Evolutionary conservation across 2,797 vertebrate genomes (phyloP).

Genomic region (Thalassophryne amazonica): DNA sequence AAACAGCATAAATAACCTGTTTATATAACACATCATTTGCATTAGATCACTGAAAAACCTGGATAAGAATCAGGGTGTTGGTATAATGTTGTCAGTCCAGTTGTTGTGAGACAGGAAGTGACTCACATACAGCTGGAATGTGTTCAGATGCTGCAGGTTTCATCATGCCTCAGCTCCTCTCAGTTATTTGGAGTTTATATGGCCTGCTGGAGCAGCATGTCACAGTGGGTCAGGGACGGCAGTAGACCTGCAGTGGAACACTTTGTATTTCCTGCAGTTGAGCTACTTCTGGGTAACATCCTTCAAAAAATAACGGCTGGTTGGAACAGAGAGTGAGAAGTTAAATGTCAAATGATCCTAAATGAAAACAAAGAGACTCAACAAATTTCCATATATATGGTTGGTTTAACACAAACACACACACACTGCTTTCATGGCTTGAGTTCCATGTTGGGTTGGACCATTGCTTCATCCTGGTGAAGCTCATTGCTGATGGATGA

Average conservation of each 20-base stretch:
- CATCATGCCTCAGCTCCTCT: slow-evolving; percentile 41
- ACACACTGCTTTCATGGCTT: no score
- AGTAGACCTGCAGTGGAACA: neutral
- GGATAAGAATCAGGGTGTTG: neutral
- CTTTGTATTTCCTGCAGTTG: neutral
- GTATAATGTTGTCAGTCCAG: neutral
- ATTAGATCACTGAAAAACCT: neutral
- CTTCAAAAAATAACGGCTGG: neutral
- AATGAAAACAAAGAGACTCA: neutral
- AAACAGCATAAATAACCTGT: no score
- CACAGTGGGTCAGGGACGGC: neutral
- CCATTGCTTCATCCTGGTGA: no score
- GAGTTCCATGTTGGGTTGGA: no score
- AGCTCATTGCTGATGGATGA: no score
- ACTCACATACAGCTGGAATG: slow-evolving; percentile 21
- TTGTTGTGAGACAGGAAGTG: neutral
- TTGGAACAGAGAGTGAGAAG: neutral
- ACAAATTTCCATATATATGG: no score
- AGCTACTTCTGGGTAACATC: neutral
- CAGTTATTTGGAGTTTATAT: slow-evolving; percentile 29
- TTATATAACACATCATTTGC: no score
- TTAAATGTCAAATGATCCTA: neutral
- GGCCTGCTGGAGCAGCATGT: slow-evolving; percentile 7
- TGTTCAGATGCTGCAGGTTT: slow-evolving; percentile 28
- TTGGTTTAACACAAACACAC: no score